Conservation (phyloP, 2,888 invertebrate genomes). For the Julus scanicus region DNA sequence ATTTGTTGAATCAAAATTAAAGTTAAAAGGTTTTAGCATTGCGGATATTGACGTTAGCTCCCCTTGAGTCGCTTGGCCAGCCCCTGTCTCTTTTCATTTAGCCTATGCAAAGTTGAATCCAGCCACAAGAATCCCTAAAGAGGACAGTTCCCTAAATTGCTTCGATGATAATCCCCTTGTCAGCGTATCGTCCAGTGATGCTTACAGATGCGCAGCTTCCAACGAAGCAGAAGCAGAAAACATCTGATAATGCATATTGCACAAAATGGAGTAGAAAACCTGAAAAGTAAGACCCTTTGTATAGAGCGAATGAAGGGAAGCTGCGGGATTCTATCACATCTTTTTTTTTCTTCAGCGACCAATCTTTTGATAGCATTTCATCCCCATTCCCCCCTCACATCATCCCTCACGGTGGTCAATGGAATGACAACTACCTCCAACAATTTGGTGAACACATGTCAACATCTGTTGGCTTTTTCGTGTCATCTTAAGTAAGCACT, state of each 20-base stretch:
- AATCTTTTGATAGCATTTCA: constrained; percentile 40
- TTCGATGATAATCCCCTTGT: constrained; percentile 35
- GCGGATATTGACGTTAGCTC: too few species aligned
- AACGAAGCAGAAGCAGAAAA: constrained; percentile 13
- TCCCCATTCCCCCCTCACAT: constrained; percentile 28
- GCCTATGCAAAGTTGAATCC: neutral
- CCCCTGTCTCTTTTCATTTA: neutral
- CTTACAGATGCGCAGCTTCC: neutral
- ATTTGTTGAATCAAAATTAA: too few species aligned
- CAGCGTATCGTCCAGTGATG: constrained; percentile 9
- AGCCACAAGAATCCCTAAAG: neutral
- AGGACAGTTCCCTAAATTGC: constrained; percentile 4
- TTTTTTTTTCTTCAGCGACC: neutral
- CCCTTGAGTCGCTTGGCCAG: neutral
- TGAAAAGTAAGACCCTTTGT: neutral
- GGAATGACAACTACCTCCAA: constrained; percentile 43
- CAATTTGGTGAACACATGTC: constrained; percentile 47
- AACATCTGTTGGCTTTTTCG: constrained; percentile 43
- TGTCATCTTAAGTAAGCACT: constrained; percentile 15
- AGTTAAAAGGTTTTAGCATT: too few species aligned
- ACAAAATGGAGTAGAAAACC: constrained; percentile 41
- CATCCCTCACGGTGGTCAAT: constrained; percentile 43
- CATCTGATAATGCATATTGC: constrained; percentile 43
- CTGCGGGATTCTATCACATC: constrained; percentile 31
- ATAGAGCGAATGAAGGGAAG: neutral